Base-by-base conservation (phyloP, 2,888 invertebrate species). In the Cryptocephalus primarius region DNA sequence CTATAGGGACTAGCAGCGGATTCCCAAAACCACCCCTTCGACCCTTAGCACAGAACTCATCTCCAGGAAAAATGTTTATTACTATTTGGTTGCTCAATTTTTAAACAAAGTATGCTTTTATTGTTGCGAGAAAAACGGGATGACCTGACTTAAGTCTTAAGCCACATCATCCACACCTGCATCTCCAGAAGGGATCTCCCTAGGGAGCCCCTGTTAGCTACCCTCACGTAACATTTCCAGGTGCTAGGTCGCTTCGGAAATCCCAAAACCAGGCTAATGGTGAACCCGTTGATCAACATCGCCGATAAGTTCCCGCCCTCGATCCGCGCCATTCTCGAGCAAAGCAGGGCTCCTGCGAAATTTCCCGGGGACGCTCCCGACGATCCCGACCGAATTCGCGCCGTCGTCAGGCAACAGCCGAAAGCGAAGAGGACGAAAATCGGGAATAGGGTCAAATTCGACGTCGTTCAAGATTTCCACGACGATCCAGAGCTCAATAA, bases 281-380 rank as follows among this genome's bases (percentile, higher is more conserved):
- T 72, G 9, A 72, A 72, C 55, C 72, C 71, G 3, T 71, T 72
- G 53, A 51, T 72, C 14, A 67, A 63, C 2, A 63, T 66, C 4
- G 57, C 68, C 32, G 61, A 60, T 47, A 60, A 63, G 22, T 47
- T 62, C 31, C 59, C 62, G 1, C 60, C 52, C 11, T 31, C 48
- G 40, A 48, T 42, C 36, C 32, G 22, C 44, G 8, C 42, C 22
- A n/a, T 12, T 31, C 4, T 13, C 33, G 8, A 38, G 39, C 14
- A 43, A 48, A 32, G 14, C 46, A 39, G 52, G 4, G 53, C 58
- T 34, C 47, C 56, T 2, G 50, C 45, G 12, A 61, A 64, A 50
- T 44, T 62, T 4, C 59, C 60, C 45, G 59, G 54, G 34, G 63
- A 61, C 9, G 56, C 62, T 8, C 58, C 44, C 8, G 3, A 22